phyloP scores from a whole-genome alignment of 2,797 vertebrate species.

The Lithobates sylvaticus region DNA sequence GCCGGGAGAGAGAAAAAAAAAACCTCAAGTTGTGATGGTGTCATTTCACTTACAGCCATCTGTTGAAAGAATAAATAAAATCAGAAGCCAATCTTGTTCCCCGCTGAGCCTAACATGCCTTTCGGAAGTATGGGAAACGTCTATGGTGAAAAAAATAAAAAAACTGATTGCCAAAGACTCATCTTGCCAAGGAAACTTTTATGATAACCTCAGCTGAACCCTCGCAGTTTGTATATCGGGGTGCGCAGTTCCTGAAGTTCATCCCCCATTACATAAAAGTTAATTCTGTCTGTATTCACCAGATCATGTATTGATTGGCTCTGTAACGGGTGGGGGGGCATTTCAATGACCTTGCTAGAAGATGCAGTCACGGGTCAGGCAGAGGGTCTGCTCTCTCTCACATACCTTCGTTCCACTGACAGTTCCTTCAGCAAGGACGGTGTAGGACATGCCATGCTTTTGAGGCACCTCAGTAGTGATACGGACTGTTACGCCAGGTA shows the following conservation, averaged over 20 bases:
- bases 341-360: too few relatives aligned
- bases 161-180: background rate
- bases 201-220: conserved; percentile 26
- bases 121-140: conserved; percentile 11
- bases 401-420: conserved; percentile 81
- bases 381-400: background rate
- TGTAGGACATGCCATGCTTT: conserved; percentile 63
- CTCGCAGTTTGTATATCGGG: background rate
- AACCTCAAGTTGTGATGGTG: conserved; percentile 17
- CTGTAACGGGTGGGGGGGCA: too few relatives aligned
- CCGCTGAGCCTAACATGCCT: conserved; percentile 25
- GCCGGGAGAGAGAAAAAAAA: background rate
- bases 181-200: background rate
- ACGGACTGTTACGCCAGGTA: conserved; percentile 85
- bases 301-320: too few relatives aligned
- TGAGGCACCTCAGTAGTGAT: conserved; percentile 78
- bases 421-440: conserved; percentile 81
- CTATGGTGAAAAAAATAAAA: conserved; percentile 4
- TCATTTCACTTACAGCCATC: conserved; percentile 39
- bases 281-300: too few relatives aligned
- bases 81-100: conserved; percentile 12
- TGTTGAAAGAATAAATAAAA: conserved; percentile 41
- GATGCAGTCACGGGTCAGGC: background rate
- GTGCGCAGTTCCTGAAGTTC: background rate
- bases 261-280: too few relatives aligned